Evolutionary conservation across 2,113 vertebrate genomes (phyloP), one percentile per base, ranked within the genome.

Genomic region (Dasyprocta punctata): DNA sequence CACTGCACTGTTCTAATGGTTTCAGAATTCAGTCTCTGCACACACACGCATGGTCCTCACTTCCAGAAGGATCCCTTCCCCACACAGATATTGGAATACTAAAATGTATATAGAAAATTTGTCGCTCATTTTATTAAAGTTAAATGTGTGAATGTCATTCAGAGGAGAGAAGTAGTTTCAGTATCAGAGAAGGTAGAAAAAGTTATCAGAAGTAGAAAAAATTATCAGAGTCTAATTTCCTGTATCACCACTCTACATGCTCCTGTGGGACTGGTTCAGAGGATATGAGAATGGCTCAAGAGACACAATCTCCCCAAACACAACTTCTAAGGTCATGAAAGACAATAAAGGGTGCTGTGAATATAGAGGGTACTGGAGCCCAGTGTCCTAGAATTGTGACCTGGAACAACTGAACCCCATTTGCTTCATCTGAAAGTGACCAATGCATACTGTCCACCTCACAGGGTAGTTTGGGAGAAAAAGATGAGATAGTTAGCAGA

Each of bases 161-260:
- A 36, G 13, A 81, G 65, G 78, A 54, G 22, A 56, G 61, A 44
- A 49, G 13, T 19, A 41, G 1, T 87, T 71, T 90, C 14, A 60
- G 38, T 8, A 86, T 12, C 81, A 82, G 7, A 60, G 44, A 33
- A 97, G 47, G 81, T 2, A 30, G 4, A 81, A 82, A 60, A 84
- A 91, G 10, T 33, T 63, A 60, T 38, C n/a, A 38, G 78, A 73
- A 89, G 17, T 36, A 41, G 54, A 16, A 67, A 58, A 60, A 36
- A 54, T 14, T 26, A 47, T 47, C 54, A 28, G 17, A 77, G 41
- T 65, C 60, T 93, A 33, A 36, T 49, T 93, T 80, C 28, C 61
- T 78, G 16, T 8, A 16, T 2, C 26, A 44, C 36, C 33, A n/a
- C 58, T 13, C 2, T 0, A 12, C 3, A 0, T 2, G 3, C 24